Percentiles rank a stretch among this genome's conserved stretches.
Conservation (phyloP, 2,797 vertebrate species). For the Smutsia gigantea region DNA sequence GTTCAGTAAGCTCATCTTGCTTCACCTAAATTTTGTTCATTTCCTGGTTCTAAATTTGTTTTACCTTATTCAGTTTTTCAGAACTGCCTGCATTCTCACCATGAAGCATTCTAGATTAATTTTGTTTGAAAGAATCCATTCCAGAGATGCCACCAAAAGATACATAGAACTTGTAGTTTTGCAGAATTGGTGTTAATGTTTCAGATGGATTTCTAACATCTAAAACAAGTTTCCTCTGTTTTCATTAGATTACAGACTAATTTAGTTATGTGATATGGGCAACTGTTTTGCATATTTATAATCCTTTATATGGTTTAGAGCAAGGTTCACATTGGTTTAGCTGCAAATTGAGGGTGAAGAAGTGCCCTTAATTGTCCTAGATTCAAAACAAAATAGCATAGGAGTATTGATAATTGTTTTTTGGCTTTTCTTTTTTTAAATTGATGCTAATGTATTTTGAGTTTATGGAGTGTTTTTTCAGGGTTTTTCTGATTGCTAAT, state of each 20-base stretch:
- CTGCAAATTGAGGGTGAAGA: background rate
- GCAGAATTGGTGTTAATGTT: constrained; percentile 22
- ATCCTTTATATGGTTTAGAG: background rate
- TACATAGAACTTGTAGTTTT: background rate
- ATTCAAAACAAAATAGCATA: background rate
- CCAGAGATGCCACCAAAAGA: background rate
- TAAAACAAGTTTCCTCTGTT: background rate
- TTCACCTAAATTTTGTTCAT: background rate
- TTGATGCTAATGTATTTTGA: background rate
- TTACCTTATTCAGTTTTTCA: background rate
- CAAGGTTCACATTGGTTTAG: background rate
- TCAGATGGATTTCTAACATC: background rate
- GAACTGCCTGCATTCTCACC: background rate
- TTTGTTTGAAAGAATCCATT: constrained; percentile 10
- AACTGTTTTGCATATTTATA: background rate
- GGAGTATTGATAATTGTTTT: background rate
- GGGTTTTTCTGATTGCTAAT: background rate
- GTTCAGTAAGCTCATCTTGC: background rate
- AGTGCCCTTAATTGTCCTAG: background rate
- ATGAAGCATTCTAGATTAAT: constrained; percentile 17
- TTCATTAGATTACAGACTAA: constrained; percentile 35
- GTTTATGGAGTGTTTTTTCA: background rate
- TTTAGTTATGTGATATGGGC: background rate
- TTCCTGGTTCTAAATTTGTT: background rate
- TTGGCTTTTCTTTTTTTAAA: background rate